Percentiles rank a stretch among this genome's conserved stretches.
phyloP scores from a whole-genome alignment of 2,113 vertebrate species.

The Chaetodon auriga region DNA sequence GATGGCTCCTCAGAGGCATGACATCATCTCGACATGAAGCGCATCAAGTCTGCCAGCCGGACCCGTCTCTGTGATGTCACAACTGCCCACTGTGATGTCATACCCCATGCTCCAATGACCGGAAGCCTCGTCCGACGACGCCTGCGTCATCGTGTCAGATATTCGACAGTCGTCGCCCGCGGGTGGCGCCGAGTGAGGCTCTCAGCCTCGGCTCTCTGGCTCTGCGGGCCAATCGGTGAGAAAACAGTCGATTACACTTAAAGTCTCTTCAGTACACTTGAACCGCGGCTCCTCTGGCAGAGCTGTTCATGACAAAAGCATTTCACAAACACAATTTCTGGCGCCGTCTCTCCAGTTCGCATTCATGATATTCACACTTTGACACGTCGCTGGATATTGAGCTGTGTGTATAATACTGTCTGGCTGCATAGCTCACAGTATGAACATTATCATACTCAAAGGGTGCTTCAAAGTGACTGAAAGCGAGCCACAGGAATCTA shows the following conservation, averaged over 20 bases:
- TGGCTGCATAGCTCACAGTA: too few species aligned
- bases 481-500: too few species aligned
- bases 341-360: too few species aligned
- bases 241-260: neutral
- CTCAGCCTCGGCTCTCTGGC: constrained; percentile 92
- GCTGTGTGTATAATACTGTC: too few species aligned
- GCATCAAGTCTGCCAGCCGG: neutral
- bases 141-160: constrained; percentile 76
- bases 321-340: too few species aligned
- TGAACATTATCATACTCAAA: too few species aligned
- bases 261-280: too few species aligned
- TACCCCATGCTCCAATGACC: constrained; percentile 10
- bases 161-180: constrained; percentile 89
- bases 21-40: constrained; percentile 43
- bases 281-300: too few species aligned
- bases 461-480: too few species aligned
- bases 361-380: too few species aligned
- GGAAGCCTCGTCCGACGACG: neutral
- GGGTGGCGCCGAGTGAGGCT: constrained; percentile 87
- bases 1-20: constrained; percentile 49
- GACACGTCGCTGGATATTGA: too few species aligned
- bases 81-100: neutral
- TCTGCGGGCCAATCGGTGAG: constrained; percentile 66
- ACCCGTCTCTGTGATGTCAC: constrained; percentile 40
- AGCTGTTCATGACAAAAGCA: too few species aligned